A percentile compares a stretch with the other conserved stretches of the same genome.
Conservation (phyloP, 1,140 invertebrate genomes). For the Lepidurus apus region DNA sequence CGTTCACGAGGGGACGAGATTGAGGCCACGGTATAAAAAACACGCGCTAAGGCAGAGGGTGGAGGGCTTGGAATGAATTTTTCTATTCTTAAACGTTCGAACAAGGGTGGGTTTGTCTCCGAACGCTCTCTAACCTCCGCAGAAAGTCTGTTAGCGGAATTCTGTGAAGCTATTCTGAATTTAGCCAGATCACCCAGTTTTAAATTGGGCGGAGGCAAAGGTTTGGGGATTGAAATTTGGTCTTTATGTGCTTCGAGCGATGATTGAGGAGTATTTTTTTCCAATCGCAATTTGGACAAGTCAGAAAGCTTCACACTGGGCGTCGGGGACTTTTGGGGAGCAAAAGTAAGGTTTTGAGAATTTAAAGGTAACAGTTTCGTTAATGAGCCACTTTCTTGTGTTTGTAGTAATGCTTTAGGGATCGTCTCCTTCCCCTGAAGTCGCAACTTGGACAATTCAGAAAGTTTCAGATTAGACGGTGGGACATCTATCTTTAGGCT, state of each 20-base stretch:
- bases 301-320: background rate
- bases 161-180: background rate
- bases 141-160: background rate
- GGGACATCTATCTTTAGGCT: background rate
- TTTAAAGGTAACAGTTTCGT: too few species aligned
- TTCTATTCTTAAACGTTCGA: background rate
- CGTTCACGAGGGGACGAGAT: background rate
- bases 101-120: background rate
- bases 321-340: background rate
- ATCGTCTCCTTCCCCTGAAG: background rate
- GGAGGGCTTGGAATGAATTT: background rate
- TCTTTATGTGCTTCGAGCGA: too few species aligned
- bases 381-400: too few species aligned
- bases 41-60: background rate
- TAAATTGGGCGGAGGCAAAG: conserved; percentile 12
- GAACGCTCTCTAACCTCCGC: background rate
- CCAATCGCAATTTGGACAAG: background rate
- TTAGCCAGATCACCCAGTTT: conserved; percentile 31
- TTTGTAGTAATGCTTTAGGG: background rate
- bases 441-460: background rate
- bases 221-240: background rate
- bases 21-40: background rate
- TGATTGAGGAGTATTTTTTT: too few species aligned
- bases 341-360: background rate
- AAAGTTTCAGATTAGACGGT: background rate